A percentile compares a stretch with the other conserved stretches of the same genome.
phyloP scores from a whole-genome alignment of 2,113 vertebrate species.

The Brachionichthys hirsutus region DNA sequence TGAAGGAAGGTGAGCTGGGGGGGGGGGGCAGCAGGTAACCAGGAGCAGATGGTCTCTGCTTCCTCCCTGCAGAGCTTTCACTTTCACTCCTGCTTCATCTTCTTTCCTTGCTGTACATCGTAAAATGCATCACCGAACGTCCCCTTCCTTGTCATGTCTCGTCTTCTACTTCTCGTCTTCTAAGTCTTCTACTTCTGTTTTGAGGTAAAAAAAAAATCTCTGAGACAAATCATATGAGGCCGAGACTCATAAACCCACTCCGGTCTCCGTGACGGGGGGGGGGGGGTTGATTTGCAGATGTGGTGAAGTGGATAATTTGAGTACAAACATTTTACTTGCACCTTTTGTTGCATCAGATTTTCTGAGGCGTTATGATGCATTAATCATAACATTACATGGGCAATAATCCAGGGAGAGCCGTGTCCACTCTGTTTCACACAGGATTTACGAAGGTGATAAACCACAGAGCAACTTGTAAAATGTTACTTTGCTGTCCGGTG shows the following conservation, averaged over 20 bases:
- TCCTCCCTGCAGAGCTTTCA: constrained; percentile 71
- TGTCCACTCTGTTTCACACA: background rate
- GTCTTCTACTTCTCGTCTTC: too few relatives aligned
- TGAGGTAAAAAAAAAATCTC: too few relatives aligned
- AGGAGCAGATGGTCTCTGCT: constrained; percentile 72
- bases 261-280: too few relatives aligned
- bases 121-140: constrained; percentile 59
- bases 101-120: constrained; percentile 41
- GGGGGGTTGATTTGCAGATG: too few relatives aligned
- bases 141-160: constrained; percentile 49
- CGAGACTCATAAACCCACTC: too few relatives aligned
- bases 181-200: too few relatives aligned
- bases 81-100: constrained; percentile 51
- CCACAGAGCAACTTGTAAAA: background rate
- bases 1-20: constrained; percentile 49
- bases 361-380: background rate
- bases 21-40: constrained; percentile 64
- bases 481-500: constrained; percentile 24
- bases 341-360: background rate
- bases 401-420: background rate
- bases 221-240: too few relatives aligned
- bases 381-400: background rate
- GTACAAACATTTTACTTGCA: too few relatives aligned
- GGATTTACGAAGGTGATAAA: background rate
- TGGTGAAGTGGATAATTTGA: too few relatives aligned